phyloP scores from a whole-genome alignment of 1,140 invertebrate species.

The Acyrthosiphon pisum region DNA sequence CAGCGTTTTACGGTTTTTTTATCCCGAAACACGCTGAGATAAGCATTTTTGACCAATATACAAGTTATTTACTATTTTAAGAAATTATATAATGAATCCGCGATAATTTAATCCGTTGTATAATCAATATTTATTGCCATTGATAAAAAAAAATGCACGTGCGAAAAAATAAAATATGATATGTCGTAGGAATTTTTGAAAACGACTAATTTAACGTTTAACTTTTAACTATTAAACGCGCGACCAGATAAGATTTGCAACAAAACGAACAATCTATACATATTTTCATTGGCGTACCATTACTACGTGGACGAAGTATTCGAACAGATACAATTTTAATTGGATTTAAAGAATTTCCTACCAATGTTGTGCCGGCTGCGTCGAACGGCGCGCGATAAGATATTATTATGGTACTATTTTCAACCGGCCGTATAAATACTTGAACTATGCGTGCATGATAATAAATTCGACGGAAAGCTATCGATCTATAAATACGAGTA shows the following conservation, averaged over 20 bases:
- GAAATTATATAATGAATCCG: neutral
- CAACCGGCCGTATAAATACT: slow-evolving; percentile 2
- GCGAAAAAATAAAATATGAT: neutral
- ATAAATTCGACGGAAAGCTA: slow-evolving; percentile 22
- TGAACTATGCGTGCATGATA: slow-evolving; percentile 31
- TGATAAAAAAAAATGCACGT: neutral
- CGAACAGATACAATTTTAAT: neutral
- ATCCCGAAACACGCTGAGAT: neutral
- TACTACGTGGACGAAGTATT: neutral
- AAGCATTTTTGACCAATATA: neutral
- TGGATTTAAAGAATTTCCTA: neutral
- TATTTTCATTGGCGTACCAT: neutral
- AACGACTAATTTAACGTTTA: neutral
- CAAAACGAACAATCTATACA: neutral
- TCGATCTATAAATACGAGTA: slow-evolving; percentile 29
- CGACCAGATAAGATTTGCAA: neutral
- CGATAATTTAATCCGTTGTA: neutral
- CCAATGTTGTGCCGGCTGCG: neutral
- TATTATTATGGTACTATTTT: slow-evolving; percentile 34
- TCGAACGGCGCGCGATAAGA: neutral
- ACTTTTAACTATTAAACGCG: neutral
- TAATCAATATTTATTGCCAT: slow-evolving; percentile 3
- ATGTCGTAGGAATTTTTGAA: neutral
- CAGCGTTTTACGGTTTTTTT: neutral
- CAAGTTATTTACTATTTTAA: slow-evolving; percentile 15